Base-by-base conservation (phyloP, 2,797 vertebrate species). In the Pelobates cultripes region DNA sequence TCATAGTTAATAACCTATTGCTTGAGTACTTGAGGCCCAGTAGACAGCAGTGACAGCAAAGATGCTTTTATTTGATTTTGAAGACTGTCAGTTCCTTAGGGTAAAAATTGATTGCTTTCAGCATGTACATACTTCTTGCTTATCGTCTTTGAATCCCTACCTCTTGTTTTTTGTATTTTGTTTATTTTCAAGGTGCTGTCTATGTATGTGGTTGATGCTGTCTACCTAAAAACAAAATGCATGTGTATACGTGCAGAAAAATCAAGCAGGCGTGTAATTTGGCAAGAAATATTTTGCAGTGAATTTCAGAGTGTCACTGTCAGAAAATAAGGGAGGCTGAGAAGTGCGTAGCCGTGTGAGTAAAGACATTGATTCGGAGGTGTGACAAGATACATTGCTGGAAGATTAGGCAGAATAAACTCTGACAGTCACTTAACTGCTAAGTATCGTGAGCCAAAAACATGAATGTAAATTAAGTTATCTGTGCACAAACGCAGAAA, bases 331-430 rank as follows among this genome's bases (percentile, higher is more conserved):
- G 78, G 64, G 7, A 69, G 63, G 61, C 53, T 41, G 51, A 44
- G 43, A 64, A 63, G 73, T 9, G 44, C 17, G 61, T 8, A 64
- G 78, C 28, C 13, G 40, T 42, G n/a, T 79, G 69, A 67, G 40
- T 80, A 68, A 28, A 73, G 70, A 44, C 28, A 67, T 57, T 80
- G 61, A 80, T 80, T 80, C 42, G 78, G 71, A 74, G 70, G 61
- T 55, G 61, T 70, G 47, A 67, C 47, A 57, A 41, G 42, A 41
- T 40, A 68, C 51, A 70, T 45, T 63, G 55, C 67, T 60, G 8
- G 61, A 9, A 71, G 55, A 55, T 61, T 78, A 78, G 68, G 42
- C 12, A 60, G 53, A 44, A 57, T 70, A 61, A 43, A 80, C 51
- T 68, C 44, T 74, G 61, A 43, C 78, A 55, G 78, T 57, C 63